Evolutionary conservation across 1,140 invertebrate species (phyloP), one percentile per base, ranked within the genome.

Genomic region (Dendrolimus punctatus): DNA sequence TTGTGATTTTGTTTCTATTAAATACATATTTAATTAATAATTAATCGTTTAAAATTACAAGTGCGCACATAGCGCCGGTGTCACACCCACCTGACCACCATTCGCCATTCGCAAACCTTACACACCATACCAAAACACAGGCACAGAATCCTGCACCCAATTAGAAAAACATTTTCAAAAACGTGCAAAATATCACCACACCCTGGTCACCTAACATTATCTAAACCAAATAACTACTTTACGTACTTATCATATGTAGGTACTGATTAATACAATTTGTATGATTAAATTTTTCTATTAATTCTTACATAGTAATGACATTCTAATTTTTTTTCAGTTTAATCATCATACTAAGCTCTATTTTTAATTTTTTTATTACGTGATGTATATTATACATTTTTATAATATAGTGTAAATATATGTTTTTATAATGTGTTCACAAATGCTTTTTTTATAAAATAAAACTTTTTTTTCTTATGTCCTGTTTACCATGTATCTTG

Each of bases 141-240:
- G 71, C 74, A 68, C 73, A 69, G 70, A 59, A 67, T 66, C 64
- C 71, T 71, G 78, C 72, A 70, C 71, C 73, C 54, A 64, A 75
- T 77, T 23, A 79, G 73, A 76, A 85, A 83, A 82, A 83, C 76
- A 82, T 81, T 73, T 78, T 86, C 79, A 86, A 84, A 86, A 86
- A 84, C 80, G 77, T 84, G 82, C 82, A 85, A 85, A 85, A 85
- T 85, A 85, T 84, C 82, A 84, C 82, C 82, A 81, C 82, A 86
- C 82, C 82, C 82, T 86, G 82, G 82, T 86, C 82, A 71, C 82
- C 82, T 86, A 86, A 80, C 73, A 80, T 83, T 84, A 80, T 80
- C 74, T 83, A 81, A 81, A 78, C 75, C 75, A 66, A 83, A 73
- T 75, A 74, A 70, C 78, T 81, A 84, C 79, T 81, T 78, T 72